Percentiles rank a stretch among this genome's conserved stretches.
phyloP scores from a whole-genome alignment of 2,113 vertebrate genomes.

The Oryzias celebensis region DNA sequence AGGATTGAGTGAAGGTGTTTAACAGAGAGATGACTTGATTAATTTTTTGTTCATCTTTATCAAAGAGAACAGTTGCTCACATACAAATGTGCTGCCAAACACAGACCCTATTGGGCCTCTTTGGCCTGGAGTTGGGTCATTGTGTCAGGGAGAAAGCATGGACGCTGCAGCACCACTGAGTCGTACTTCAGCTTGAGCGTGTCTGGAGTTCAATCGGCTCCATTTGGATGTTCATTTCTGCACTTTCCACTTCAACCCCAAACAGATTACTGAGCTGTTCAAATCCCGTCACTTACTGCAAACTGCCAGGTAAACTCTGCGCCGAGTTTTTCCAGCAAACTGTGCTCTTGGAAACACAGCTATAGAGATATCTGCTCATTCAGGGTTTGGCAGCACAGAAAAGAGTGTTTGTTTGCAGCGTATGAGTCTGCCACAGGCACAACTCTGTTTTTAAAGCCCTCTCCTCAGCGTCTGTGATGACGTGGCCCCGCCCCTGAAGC shows the following conservation, averaged over 20 bases:
- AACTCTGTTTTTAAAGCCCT: conserved; percentile 2
- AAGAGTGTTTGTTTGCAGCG: neutral
- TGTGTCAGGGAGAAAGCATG: neutral
- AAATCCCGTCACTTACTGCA: neutral
- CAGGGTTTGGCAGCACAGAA: neutral
- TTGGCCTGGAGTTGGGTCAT: too few species aligned
- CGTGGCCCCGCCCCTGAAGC: conserved; percentile 1
- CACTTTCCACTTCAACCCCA: neutral
- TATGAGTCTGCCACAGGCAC: conserved; percentile 1
- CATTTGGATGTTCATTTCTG: neutral
- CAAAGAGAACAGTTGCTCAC: too few species aligned
- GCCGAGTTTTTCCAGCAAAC: neutral
- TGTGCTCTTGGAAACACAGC: neutral
- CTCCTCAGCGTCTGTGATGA: neutral
- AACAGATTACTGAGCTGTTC: conserved; percentile 8
- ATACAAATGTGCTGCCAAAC: too few species aligned
- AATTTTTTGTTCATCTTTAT: too few species aligned
- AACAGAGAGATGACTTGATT: too few species aligned
- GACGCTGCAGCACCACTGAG: neutral
- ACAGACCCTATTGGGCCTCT: too few species aligned
- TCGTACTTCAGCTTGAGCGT: neutral
- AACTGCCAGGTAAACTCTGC: neutral
- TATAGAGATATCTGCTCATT: neutral
- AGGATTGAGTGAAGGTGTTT: too few species aligned
- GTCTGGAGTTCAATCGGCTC: neutral